Evolutionary conservation across 2,113 vertebrate species (phyloP), one percentile per base, ranked within the genome.

Genomic region (Pollachius pollachius): DNA sequence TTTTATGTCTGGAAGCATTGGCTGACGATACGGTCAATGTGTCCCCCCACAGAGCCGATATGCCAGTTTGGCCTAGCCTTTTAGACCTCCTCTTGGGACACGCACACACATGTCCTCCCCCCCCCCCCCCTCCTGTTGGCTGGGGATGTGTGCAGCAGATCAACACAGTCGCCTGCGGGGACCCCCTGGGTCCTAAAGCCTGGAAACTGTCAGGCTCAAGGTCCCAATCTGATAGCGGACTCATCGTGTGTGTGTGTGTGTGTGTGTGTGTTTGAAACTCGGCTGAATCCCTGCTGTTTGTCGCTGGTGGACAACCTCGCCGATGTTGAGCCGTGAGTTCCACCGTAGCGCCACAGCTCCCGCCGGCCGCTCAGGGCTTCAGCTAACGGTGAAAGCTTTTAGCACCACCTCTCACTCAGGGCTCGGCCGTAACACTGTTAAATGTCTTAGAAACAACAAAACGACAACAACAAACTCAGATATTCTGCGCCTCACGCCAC

Each of bases 311-410:
- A 1, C 1, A 23, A 23, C 23, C 41, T 48, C 41, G 41, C 41
- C 12, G 2, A 48, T 9, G 41, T 48, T 12, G 8, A 23, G 23
- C 6, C 6, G 23, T 9, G 41, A 48, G 41, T 48, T 48, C 11
- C 8, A 48, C 41, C 2, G 12, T 9, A 13, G 41, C 0, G 41
- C 37, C 5, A 11, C 6, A 41, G 37, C 41, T 12, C 41, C 6
- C 8, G 1, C 0, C 41, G 2, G 8, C 8, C 37, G 37, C 37
- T 41, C 37, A 2, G 68, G 66, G 64, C 63, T 71, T 52, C 21
- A 54, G 56, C 73, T 61, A 48, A 70, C 76, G 69, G 37, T 16
- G 61, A 85, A 85, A 82, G 86, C 80, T 82, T 89, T 88, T 84
- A 84, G 77, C 64, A 67, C 15, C 63, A 25, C 23, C 64, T 71